phyloP scores from a whole-genome alignment of 2,113 vertebrate genomes.

The Thymallus thymallus region DNA sequence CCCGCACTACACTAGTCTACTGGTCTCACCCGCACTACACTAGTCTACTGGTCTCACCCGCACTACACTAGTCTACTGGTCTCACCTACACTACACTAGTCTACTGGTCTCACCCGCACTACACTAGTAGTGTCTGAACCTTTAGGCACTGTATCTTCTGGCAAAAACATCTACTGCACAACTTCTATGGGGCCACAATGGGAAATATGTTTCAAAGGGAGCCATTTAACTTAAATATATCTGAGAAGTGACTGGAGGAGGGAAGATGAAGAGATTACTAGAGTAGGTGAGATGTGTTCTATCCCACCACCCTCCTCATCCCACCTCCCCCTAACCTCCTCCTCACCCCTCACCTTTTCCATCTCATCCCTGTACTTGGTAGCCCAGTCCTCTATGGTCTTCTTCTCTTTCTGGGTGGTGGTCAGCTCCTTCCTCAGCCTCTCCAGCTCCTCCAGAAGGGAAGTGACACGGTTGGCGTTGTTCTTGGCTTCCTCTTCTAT shows the following conservation, averaged over 20 bases:
- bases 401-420: slow-evolving; percentile 87
- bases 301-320: no score
- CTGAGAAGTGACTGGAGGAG: neutral
- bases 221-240: neutral
- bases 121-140: no score
- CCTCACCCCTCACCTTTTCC: slow-evolving; percentile 85
- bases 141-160: slow-evolving; percentile 36
- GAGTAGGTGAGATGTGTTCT: neutral
- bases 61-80: slow-evolving; percentile 21
- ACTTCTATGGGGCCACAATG: neutral
- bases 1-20: no score
- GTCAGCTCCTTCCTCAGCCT: slow-evolving; percentile 85
- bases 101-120: no score
- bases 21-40: no score
- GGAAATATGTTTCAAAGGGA: neutral
- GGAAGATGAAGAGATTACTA: neutral
- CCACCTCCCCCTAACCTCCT: neutral
- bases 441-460: slow-evolving; percentile 88
- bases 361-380: slow-evolving; percentile 88
- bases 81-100: slow-evolving; percentile 71
- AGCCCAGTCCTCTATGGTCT: slow-evolving; percentile 87
- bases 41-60: neutral
- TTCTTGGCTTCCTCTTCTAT: slow-evolving; percentile 88
- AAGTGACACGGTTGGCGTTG: slow-evolving; percentile 79
- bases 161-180: slow-evolving; percentile 3